These are phyloP conservation scores for Drosophila saltans DNA, from an alignment of 1,140 invertebrate species.

Conservation along the genomic window DNA sequence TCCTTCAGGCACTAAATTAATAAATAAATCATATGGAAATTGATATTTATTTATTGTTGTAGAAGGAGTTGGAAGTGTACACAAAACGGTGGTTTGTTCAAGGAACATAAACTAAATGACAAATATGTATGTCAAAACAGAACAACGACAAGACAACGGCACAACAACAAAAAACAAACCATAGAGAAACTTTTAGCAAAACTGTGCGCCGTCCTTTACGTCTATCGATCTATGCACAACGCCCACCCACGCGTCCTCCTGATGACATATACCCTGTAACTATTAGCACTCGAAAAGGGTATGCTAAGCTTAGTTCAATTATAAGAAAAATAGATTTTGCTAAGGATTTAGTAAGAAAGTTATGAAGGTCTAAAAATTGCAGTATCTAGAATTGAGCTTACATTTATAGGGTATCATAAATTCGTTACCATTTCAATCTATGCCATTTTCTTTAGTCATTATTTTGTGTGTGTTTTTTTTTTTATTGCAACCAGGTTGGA, in stretches of 20 bases:
- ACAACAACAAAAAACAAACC: neutral
- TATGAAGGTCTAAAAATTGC: no score
- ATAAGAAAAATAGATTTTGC: no score
- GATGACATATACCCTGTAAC: neutral
- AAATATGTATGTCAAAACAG: conserved; percentile 51
- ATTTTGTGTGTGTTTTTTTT: conserved; percentile 10
- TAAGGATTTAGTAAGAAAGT: no score
- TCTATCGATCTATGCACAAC: conserved; percentile 24
- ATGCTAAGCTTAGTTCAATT: neutral
- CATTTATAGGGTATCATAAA: neutral
- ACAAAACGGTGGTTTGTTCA: conserved; percentile 5
- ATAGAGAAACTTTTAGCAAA: conserved; percentile 2
- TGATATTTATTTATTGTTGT: no score
- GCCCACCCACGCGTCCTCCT: conserved; percentile 69
- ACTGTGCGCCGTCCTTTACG: conserved; percentile 30
- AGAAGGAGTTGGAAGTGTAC: no score
- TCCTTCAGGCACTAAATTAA: no score
- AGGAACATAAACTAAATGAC: conserved; percentile 44
- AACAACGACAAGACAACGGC: conserved; percentile 28
- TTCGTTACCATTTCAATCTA: neutral
- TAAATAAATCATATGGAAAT: no score
- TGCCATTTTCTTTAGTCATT: neutral
- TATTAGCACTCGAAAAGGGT: neutral
- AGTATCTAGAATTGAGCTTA: no score
- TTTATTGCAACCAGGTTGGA: conserved; percentile 49